Percentiles rank a stretch among this genome's conserved stretches.
These are phyloP conservation scores for Anastatus disparis DNA, from an alignment of 1,140 invertebrate species.

Conservation along the genomic window DNA sequence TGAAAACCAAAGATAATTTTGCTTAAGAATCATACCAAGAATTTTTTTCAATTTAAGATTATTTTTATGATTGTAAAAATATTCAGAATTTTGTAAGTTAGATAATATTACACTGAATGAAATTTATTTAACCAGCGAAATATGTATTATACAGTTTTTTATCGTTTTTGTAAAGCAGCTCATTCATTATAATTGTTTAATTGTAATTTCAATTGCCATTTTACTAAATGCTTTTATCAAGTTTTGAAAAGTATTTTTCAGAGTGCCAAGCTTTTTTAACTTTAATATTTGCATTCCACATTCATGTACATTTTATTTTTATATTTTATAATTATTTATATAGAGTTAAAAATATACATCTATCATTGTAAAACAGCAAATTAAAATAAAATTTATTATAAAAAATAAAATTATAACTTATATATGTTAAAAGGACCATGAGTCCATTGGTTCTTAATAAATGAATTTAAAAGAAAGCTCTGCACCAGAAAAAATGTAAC, in stretches of 20 bases:
- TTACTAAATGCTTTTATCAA: constrained; percentile 16
- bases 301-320: constrained; percentile 1
- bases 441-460: too few species aligned
- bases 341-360: not conserved
- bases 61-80: constrained; percentile 18
- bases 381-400: too few species aligned
- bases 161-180: constrained; percentile 2
- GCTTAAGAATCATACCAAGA: constrained; percentile 20
- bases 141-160: constrained; percentile 15
- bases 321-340: constrained; percentile 3
- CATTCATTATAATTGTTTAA: constrained; percentile 1
- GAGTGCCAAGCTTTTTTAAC: constrained; percentile 36
- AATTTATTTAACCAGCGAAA: constrained; percentile 11
- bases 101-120: not conserved
- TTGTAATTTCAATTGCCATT: constrained; percentile 20
- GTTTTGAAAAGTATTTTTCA: constrained; percentile 21
- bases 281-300: constrained; percentile 31
- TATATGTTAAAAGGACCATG: too few species aligned
- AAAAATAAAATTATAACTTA: too few species aligned
- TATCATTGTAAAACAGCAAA: too few species aligned
- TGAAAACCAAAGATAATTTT: constrained; percentile 30
- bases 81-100: not conserved
- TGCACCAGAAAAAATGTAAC: constrained; percentile 10
- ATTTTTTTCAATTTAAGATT: constrained; percentile 14
- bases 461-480: too few species aligned